phyloP scores from a whole-genome alignment of 2,113 vertebrate species.

The Archocentrus centrarchus region DNA sequence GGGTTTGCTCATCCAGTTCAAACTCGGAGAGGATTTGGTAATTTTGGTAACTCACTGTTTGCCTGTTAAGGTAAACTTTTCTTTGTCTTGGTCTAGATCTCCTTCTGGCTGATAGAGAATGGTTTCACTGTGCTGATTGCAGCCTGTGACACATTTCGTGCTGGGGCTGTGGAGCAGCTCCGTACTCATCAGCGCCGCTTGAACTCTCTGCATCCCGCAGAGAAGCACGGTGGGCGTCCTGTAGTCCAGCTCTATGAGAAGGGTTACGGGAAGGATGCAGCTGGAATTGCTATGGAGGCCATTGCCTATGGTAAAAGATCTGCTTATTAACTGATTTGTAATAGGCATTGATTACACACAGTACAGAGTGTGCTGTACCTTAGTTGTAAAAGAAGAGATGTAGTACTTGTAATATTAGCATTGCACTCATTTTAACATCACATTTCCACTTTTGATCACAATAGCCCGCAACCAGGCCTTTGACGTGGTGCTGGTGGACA shows the following conservation, averaged over 20 bases:
- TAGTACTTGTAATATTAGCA: neutral
- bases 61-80: neutral
- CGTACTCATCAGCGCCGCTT: constrained; percentile 95
- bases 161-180: constrained; percentile 96
- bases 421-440: neutral
- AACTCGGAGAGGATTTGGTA: neutral
- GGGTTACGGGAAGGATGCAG: constrained; percentile 97
- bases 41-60: neutral
- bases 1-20: too few species aligned
- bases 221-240: constrained; percentile 83
- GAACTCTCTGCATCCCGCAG: constrained; percentile 90
- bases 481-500: constrained; percentile 98
- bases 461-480: constrained; percentile 94
- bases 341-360: neutral
- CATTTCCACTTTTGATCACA: neutral
- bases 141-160: constrained; percentile 95
- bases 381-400: neutral
- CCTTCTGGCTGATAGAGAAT: constrained; percentile 97
- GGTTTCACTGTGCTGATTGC: constrained; percentile 96
- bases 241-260: constrained; percentile 97
- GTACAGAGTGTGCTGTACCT: neutral
- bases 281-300: constrained; percentile 98
- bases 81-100: constrained; percentile 83
- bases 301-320: constrained; percentile 88
- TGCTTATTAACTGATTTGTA: neutral